Evolutionary conservation across 2,113 vertebrate species (phyloP), one percentile per base, ranked within the genome.

Genomic region (Hepsetus odoe): DNA sequence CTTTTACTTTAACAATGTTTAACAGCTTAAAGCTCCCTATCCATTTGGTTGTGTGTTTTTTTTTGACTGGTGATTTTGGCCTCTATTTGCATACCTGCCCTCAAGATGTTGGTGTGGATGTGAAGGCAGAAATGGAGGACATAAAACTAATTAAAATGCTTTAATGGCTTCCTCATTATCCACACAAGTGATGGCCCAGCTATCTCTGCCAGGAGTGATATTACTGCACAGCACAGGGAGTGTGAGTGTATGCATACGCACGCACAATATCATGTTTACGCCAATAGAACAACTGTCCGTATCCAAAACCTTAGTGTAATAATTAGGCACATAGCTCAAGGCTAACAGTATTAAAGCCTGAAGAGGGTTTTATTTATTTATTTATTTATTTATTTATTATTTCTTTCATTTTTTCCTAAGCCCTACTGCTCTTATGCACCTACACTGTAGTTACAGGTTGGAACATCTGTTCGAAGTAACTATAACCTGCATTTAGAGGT

Each of bases 141-240:
- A 73, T 69, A 51, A 44, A 58, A n/a, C 81, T 77, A 83, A 83
- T 80, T 83, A 80, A 83, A 79, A 20, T 20, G 35, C 73, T 80
- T 76, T 80, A 83, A 83, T 83, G 74, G 74, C 68, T 55, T 18
- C 67, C 69, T 83, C 68, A 80, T 80, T 83, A 83, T 79, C 64
- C 68, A 64, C 66, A 76, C 28, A 79, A 77, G 74, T 77, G 74
- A 51, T 53, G 53, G 78, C 73, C 74, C 53, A 73, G 42, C 53
- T 64, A 69, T 49, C 61, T 64, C 71, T 62, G 69, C 77, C 74
- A 83, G 73, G 46, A 44, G 58, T 72, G 46, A 75, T 72, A 74
- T 65, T 51, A 66, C 40, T 80, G 53, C 30, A 40, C 42, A n/a
- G 20, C 55, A 78, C 28, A 35, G 49, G 24, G 35, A 38, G 26